These are phyloP conservation scores for Coregonus sp. DNA, from an alignment of 2,797 vertebrate genomes.

Conservation along the genomic window DNA sequence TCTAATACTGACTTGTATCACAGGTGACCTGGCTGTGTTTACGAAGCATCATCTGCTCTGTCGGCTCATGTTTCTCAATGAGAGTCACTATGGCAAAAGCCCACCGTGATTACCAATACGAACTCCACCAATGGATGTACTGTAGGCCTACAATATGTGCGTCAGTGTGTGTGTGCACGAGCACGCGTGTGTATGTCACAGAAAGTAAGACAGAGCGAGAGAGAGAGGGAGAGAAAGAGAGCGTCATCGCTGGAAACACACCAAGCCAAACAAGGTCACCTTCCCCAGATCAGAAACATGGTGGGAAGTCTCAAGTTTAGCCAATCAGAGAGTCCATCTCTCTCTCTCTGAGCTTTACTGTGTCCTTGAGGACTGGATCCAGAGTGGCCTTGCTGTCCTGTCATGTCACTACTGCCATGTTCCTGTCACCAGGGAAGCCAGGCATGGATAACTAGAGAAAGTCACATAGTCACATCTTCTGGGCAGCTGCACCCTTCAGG, in stretches of 20 bases:
- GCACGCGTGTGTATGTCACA: background rate
- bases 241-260: constrained; percentile 35
- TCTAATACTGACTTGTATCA: too few species aligned
- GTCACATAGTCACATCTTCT: constrained; percentile 20
- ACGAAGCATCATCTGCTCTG: constrained; percentile 17
- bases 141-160: constrained; percentile 12
- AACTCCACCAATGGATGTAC: background rate
- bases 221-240: constrained; percentile 23
- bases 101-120: constrained; percentile 20
- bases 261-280: constrained; percentile 62
- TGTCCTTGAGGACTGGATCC: constrained; percentile 70
- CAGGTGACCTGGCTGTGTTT: too few species aligned
- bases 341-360: constrained; percentile 25
- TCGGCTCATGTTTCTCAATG: constrained; percentile 44
- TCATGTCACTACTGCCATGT: constrained; percentile 34
- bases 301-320: constrained; percentile 61
- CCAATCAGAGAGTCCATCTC: constrained; percentile 52
- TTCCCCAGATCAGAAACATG: constrained; percentile 36
- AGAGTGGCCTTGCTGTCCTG: constrained; percentile 56
- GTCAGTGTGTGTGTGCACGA: constrained; percentile 2
- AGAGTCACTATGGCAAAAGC: constrained; percentile 44
- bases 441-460: constrained; percentile 54
- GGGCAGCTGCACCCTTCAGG: constrained; percentile 29
- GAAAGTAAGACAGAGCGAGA: constrained; percentile 1
- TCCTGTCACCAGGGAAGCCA: constrained; percentile 63